phyloP scores from a whole-genome alignment of 1,140 invertebrate species.

The Achatina immaculata region DNA sequence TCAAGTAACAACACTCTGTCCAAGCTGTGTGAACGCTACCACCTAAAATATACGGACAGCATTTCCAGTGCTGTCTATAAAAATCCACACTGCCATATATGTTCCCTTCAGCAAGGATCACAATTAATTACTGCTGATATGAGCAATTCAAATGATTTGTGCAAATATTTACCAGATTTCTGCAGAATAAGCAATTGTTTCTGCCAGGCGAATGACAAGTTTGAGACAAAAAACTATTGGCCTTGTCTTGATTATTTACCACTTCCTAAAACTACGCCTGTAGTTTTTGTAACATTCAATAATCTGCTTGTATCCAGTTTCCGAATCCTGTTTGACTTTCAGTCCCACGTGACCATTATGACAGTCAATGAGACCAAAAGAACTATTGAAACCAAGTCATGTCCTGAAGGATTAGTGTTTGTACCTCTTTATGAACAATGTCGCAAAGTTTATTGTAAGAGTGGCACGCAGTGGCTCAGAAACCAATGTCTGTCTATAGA shows the following conservation, averaged over 20 bases:
- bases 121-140: neutral
- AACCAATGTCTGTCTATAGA: neutral
- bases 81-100: neutral
- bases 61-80: neutral
- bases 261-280: too few relatives aligned
- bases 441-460: neutral
- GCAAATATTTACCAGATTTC: too few relatives aligned
- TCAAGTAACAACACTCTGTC: neutral
- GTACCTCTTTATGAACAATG: neutral
- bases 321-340: slow-evolving; percentile 22
- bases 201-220: too few relatives aligned
- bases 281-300: too few relatives aligned
- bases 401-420: neutral
- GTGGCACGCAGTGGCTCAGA: neutral
- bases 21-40: neutral
- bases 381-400: slow-evolving; percentile 1
- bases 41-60: neutral
- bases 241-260: too few relatives aligned
- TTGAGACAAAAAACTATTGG: too few relatives aligned
- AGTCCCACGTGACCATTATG: neutral
- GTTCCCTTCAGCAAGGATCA: neutral
- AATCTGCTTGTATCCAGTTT: neutral
- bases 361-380: neutral
- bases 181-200: too few relatives aligned
- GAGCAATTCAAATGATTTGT: too few relatives aligned